phyloP scores from a whole-genome alignment of 30 jellyfish, hydroid and myxozoan species.

The Hydractinia echinata region DNA sequence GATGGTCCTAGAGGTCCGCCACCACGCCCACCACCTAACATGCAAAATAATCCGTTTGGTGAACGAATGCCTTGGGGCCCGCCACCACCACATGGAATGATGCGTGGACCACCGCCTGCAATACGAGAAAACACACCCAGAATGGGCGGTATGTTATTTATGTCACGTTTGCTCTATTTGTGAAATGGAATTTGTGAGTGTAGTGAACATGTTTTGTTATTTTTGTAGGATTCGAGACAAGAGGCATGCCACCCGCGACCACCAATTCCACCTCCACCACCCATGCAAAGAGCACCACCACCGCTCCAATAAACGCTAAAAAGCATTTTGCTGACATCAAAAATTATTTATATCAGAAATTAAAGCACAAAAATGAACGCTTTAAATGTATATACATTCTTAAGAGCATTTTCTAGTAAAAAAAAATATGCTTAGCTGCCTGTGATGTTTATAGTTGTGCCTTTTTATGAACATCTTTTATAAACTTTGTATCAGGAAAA shows the following conservation, averaged over 20 bases:
- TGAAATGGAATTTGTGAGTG: too few species aligned
- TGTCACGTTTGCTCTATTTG: background rate
- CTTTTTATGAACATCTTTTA: too few species aligned
- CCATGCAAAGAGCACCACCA: background rate
- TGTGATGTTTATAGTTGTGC: too few species aligned
- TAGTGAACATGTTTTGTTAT: background rate
- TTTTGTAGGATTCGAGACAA: constrained; percentile 28
- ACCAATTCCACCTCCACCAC: constrained; percentile 47
- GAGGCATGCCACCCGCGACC: constrained; percentile 39
- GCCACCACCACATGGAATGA: constrained; percentile 34
- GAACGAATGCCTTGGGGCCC: constrained; percentile 21
- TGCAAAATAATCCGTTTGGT: constrained; percentile 32
- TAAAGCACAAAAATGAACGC: too few species aligned
- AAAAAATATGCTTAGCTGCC: too few species aligned
- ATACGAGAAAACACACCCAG: constrained; percentile 1
- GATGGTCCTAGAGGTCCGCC: constrained; percentile 5
- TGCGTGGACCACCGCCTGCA: constrained; percentile 13
- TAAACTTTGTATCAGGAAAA: too few species aligned
- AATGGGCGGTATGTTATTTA: background rate
- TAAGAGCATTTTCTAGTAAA: too few species aligned
- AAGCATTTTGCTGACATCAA: too few species aligned
- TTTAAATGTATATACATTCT: too few species aligned
- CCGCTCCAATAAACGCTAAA: too few species aligned
- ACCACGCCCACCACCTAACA: constrained; percentile 30
- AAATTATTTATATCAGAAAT: too few species aligned